Base-by-base conservation (phyloP, 2,113 vertebrate species). In the Megaceryle maxima region DNA sequence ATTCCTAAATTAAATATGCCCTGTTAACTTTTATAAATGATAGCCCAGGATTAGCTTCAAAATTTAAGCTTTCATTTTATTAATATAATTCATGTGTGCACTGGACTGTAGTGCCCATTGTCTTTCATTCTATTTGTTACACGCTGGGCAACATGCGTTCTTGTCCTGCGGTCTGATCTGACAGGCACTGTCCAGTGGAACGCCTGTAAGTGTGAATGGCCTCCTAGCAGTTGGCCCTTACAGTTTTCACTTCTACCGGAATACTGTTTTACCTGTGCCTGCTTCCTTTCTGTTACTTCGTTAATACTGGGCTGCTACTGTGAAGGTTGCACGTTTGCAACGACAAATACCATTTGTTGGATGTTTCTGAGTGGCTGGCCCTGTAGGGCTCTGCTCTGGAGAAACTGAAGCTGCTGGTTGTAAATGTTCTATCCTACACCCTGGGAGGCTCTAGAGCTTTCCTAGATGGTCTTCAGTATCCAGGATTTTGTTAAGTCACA, bases 1-100 rank as follows among this genome's bases (percentile, higher is more conserved):
- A 99, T 98, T 99, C 98, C 98, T 98, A 99, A 99, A 99, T 99
- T 99, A 99, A 99, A 99, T 99, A 98, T 98, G 98, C 98, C 98
- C 98, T 98, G 98, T 98, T 99, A 99, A 98, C 98, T 98, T 98
- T 98, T 98, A 98, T 98, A 99, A 99, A 99, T 98, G 98, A 98
- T 98, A 98, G 98, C 97, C 97, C 97, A 95, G 98, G 97, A 98
- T 97, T 97, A 97, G 96, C 96, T 97, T 97, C 88, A 98, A 97
- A 98, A 96, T 95, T 95, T 97, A 96, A 97, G 95, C 93, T 94
- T 98, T 97, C 97, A 88, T 94, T 97, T 97, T 98, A 95, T 97
- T 97, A 97, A 96, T 97, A 93, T 97, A 96, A 98, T 98, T 90
- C 94, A 89, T 92, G 88, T 96, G 41, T 96, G 97, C 77, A 31